These are phyloP conservation scores for Ganaspis sp. DNA, from an alignment of 1,140 invertebrate species.

Conservation along the genomic window DNA sequence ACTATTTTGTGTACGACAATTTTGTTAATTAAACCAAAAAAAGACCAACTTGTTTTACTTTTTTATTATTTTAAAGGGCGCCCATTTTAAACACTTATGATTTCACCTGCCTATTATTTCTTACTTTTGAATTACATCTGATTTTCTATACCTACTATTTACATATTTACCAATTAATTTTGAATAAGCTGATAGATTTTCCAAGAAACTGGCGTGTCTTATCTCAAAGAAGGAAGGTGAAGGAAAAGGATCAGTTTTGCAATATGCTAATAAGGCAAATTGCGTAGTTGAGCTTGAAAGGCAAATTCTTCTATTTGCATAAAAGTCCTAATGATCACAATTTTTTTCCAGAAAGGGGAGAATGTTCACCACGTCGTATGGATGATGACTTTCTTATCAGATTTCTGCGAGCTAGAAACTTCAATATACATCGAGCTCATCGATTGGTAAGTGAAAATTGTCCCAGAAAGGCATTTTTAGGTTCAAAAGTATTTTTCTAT, in stretches of 20 bases:
- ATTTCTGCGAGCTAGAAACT: constrained; percentile 89
- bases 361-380: constrained; percentile 84
- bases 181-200: not conserved
- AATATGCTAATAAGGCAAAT: constrained; percentile 10
- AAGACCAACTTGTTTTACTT: too few relatives aligned
- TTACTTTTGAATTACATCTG: too few relatives aligned
- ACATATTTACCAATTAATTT: too few relatives aligned
- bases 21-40: too few relatives aligned
- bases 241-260: not conserved
- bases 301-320: not conserved
- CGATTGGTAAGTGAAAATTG: constrained; percentile 81
- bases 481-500: too few relatives aligned
- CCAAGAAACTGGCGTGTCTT: not conserved
- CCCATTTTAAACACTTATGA: too few relatives aligned
- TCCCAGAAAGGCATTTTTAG: constrained; percentile 43
- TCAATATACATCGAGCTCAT: constrained; percentile 87
- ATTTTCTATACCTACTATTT: too few relatives aligned
- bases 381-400: constrained; percentile 89
- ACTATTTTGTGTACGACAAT: too few relatives aligned
- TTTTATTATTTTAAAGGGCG: too few relatives aligned
- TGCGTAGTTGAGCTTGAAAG: not conserved
- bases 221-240: not conserved
- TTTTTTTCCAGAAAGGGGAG: constrained; percentile 80
- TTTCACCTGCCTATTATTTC: too few relatives aligned
- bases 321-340: not conserved